Evolutionary conservation across 2,113 vertebrate genomes (phyloP), one percentile per base, ranked within the genome.

Genomic region (Pyxicephalus adspersus): DNA sequence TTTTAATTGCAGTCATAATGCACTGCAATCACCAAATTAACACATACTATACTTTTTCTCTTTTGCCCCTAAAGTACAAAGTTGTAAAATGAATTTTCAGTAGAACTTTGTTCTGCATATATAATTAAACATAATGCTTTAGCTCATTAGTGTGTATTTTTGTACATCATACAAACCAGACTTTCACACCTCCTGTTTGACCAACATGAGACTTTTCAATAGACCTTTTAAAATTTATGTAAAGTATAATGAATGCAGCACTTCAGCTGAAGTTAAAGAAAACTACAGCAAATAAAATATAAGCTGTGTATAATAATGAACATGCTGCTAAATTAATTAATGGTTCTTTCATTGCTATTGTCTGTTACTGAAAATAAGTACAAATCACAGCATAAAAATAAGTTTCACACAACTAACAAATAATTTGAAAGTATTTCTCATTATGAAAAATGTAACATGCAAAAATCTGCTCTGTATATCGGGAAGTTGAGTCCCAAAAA

Each of bases 1-100:
- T 80, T 80, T 80, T 80, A 63, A 80, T 64, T 80, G 67, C 78
- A 63, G 58, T 45, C 57, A 80, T 68, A 79, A 79, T 79, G 54
- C 31, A 68, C 31, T 6, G 77, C 29, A 68, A 66, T 79, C 77
- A 79, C 28, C 63, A 77, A 65, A 77, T 77, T 65, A 77, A 17
- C 63, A 54, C 4, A 11, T 38, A 22, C 77, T 20, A 34, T 31
- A 79, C n/a, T n/a, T 34, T 45, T 38, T 60, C 66, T 66, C 1
- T 51, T 77, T 76, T 23, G 52, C 5, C 4, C 11, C n/a, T 64
- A 15, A 51, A 63, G 60, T 76, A 64, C 8, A 26, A 76, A 38
- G 13, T 58, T 60, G 22, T 20, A 52, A 72, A 20, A 74, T 25
- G 13, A 38, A 38, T 25, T 38, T 45, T 17, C 7, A 11, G 54